A percentile compares a stretch with the other conserved stretches of the same genome.
Evolutionary conservation across 2,888 invertebrate genomes (phyloP).

Genomic region (Nymphalis urticae): DNA sequence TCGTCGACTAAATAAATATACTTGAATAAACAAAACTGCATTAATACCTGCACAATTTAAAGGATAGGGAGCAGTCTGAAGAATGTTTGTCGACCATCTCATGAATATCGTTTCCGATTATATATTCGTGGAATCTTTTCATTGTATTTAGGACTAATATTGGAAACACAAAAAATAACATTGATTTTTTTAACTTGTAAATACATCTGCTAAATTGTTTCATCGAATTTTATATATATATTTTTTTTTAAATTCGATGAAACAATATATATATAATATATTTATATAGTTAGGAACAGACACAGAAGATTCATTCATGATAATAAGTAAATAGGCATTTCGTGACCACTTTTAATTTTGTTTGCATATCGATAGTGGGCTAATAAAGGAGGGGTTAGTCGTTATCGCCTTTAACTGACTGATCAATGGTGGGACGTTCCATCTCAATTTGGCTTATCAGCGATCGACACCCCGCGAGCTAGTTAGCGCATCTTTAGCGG

Average conservation of each 20-base stretch:
- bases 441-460: constrained; percentile 79
- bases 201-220: constrained; percentile 18
- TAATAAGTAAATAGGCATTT: constrained; percentile 14
- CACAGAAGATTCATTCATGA: constrained; percentile 9
- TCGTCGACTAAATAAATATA: constrained; percentile 74
- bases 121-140: constrained; percentile 13
- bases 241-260: too few relatives aligned
- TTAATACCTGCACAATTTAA: constrained; percentile 77
- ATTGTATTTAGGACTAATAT: constrained; percentile 14
- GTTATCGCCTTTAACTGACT: constrained; percentile 76
- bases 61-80: constrained; percentile 74
- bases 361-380: constrained; percentile 55
- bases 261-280: too few relatives aligned
- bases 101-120: constrained; percentile 52
- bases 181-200: constrained; percentile 8
- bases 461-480: constrained; percentile 72
- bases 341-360: constrained; percentile 28
- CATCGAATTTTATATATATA: constrained; percentile 19
- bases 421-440: constrained; percentile 75
- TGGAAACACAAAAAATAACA: constrained; percentile 1
- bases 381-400: constrained; percentile 49
- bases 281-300: constrained; percentile 5
- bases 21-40: constrained; percentile 64
- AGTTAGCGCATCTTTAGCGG: constrained; percentile 68
- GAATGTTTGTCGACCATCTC: constrained; percentile 61